A percentile compares a stretch with the other conserved stretches of the same genome.
Evolutionary conservation across 2,797 vertebrate genomes (phyloP).

Genomic region (Erethizon dorsatum): DNA sequence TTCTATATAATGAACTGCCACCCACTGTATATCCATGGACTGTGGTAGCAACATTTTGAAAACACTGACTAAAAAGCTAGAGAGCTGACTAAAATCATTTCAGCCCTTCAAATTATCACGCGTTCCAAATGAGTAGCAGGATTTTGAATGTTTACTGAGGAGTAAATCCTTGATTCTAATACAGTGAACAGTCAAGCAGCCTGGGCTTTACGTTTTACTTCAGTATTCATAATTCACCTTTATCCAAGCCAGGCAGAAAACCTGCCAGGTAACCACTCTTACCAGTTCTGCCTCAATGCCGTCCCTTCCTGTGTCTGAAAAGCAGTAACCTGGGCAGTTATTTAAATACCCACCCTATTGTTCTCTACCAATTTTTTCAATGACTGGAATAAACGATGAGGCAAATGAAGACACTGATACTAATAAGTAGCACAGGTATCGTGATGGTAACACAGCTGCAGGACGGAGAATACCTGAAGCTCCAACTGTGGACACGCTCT

Average conservation of each 20-base stretch:
- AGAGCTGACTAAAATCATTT: not conserved
- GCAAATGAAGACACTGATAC: not conserved
- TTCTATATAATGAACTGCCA: not conserved
- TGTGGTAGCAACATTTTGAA: not conserved
- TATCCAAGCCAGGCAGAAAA: no score
- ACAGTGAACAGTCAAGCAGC: not conserved
- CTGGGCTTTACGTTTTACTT: not conserved
- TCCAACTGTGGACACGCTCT: not conserved
- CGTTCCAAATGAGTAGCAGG: not conserved
- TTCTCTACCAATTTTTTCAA: not conserved
- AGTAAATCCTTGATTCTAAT: not conserved
- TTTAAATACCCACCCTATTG: not conserved
- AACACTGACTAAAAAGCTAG: not conserved
- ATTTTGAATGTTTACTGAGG: not conserved
- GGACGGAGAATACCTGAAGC: not conserved
- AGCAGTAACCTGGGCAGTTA: not conserved
- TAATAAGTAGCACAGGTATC: not conserved
- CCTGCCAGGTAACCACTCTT: not conserved
- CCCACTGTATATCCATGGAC: not conserved
- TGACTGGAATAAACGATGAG: not conserved
- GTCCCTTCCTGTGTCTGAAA: not conserved
- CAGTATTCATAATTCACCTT: not conserved
- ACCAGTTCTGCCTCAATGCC: not conserved
- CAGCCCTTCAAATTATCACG: not conserved
- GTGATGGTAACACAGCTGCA: not conserved